Conservation (phyloP, 2,797 vertebrate species). For the Rhodeus uyekii region DNA sequence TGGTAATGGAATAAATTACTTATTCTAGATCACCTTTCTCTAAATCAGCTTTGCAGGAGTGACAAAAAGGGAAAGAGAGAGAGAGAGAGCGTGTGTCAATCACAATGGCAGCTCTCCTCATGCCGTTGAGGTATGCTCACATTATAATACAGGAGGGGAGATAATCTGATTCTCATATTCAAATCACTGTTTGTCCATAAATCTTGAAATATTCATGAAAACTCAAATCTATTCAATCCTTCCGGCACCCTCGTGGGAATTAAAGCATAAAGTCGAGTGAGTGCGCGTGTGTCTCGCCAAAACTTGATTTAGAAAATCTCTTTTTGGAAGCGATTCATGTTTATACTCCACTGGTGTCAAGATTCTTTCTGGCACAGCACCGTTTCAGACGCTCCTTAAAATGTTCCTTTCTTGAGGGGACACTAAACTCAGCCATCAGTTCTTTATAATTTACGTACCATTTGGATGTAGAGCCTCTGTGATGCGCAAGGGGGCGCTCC, state of each 20-base stretch:
- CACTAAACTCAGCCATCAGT: slow-evolving; percentile 28
- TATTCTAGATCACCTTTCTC: slow-evolving; percentile 8
- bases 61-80: slow-evolving; percentile 16
- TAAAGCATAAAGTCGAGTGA: slow-evolving; percentile 57
- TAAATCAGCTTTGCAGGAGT: slow-evolving; percentile 33
- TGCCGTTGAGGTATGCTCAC: slow-evolving; percentile 19
- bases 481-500: slow-evolving; percentile 65
- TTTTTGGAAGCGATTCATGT: slow-evolving; percentile 61
- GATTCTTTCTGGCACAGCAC: slow-evolving; percentile 56
- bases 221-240: slow-evolving; percentile 39
- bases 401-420: slow-evolving; percentile 45
- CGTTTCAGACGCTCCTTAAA: slow-evolving; percentile 39
- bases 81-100: slow-evolving; percentile 9
- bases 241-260: slow-evolving; percentile 40
- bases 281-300: slow-evolving; percentile 58
- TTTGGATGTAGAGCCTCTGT: slow-evolving; percentile 19
- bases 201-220: slow-evolving; percentile 61
- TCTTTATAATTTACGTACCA: background rate
- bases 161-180: slow-evolving; percentile 57
- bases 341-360: slow-evolving; percentile 62
- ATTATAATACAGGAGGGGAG: slow-evolving; percentile 38
- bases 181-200: slow-evolving; percentile 61
- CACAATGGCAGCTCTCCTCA: slow-evolving; percentile 23
- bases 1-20: slow-evolving; percentile 24
- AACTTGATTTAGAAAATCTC: slow-evolving; percentile 67